Conservation (phyloP, 2,888 invertebrate genomes). For the Pherbina coryleti region DNA sequence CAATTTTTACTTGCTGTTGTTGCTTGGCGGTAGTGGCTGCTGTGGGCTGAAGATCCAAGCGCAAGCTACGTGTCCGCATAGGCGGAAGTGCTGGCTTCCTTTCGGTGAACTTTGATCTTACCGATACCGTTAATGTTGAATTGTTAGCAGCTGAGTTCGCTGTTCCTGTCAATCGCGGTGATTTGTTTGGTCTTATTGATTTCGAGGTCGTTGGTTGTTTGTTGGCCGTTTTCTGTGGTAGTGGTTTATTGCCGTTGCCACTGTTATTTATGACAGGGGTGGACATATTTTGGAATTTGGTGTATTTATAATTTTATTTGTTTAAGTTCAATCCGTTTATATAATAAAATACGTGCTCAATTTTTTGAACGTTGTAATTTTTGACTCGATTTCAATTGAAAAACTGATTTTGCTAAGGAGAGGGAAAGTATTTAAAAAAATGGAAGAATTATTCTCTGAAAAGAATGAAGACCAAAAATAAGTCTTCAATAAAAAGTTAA, state of each 20-base stretch:
- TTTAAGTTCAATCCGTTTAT: background rate
- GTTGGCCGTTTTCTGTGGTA: background rate
- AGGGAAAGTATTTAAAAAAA: background rate
- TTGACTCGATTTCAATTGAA: background rate
- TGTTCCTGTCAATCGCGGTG: background rate
- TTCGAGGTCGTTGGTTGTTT: background rate
- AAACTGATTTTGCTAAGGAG: background rate
- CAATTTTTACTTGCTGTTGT: background rate
- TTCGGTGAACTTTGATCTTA: constrained; percentile 39
- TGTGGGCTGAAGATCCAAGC: constrained; percentile 7
- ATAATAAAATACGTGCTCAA: background rate
- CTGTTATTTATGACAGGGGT: background rate
- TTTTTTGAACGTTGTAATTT: constrained; percentile 1
- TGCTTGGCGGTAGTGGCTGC: background rate
- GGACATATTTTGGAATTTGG: constrained; percentile 17
- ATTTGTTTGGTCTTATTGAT: constrained; percentile 10
- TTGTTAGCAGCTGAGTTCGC: background rate
- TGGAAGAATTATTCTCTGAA: too few relatives aligned
- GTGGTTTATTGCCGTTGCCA: background rate
- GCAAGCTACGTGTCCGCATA: constrained; percentile 28
- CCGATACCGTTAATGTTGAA: background rate
- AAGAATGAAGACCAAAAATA: too few relatives aligned
- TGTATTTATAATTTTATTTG: background rate
- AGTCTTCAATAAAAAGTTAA: too few relatives aligned
- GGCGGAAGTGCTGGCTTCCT: constrained; percentile 11